A percentile compares a stretch with the other conserved stretches of the same genome.
Evolutionary conservation across 92 coral and sea anemone species (phyloP).

Genomic region (Nematostella vectensis): DNA sequence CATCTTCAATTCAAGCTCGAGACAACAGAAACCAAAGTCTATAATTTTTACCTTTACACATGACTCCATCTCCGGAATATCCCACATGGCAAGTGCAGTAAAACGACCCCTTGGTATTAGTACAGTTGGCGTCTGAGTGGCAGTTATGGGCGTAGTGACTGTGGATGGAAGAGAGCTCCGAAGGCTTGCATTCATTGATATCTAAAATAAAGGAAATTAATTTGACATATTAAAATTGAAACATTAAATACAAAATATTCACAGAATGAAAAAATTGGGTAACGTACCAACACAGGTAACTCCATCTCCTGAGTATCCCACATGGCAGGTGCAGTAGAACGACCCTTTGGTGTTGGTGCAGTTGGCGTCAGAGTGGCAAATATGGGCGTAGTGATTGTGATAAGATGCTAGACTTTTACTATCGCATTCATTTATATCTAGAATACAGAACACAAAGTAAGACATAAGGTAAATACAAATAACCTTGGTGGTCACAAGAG

Average conservation of each 20-base stretch:
- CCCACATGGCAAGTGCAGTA: constrained; percentile 54
- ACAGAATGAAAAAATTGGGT: no score
- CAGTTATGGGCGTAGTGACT: constrained; percentile 32
- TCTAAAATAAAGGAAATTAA: no score
- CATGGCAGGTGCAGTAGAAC: constrained; percentile 61
- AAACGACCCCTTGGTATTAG: constrained; percentile 54
- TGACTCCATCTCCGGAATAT: constrained; percentile 71
- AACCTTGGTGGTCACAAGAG: no score
- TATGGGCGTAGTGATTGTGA: constrained; percentile 25
- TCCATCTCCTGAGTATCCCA: constrained; percentile 79
- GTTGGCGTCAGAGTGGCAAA: constrained; percentile 60
- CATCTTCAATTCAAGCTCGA: no score
- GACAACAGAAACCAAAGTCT: no score
- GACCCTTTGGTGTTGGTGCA: constrained; percentile 79
- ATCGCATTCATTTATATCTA: constrained; percentile 54
- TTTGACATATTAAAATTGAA: no score
- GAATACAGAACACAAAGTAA: no score
- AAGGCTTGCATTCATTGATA: no score
- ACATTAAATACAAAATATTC: no score
- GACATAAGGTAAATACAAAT: no score
- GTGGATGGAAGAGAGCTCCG: no score
- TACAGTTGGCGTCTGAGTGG: constrained; percentile 39
- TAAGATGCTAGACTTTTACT: neutral
- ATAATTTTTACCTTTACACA: constrained; percentile 6
- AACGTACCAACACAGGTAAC: constrained; percentile 6